A percentile compares a stretch with the other conserved stretches of the same genome.
Conservation (phyloP, 2,113 vertebrate genomes). For the Ictalurus furcatus region DNA sequence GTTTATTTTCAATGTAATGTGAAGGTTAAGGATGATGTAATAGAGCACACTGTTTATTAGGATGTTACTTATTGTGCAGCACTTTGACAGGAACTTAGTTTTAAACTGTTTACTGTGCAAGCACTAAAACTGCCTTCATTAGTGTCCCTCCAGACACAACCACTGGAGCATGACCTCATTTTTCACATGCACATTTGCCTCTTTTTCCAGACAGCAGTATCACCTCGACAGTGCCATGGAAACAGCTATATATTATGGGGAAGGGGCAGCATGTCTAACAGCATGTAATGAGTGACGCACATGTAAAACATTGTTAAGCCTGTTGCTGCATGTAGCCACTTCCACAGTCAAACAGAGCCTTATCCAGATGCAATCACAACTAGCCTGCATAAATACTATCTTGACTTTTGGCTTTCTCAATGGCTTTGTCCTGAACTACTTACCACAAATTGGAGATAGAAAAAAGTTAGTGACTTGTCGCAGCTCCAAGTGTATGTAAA, state of each 20-base stretch:
- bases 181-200: slow-evolving; percentile 7
- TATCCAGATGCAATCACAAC: background rate
- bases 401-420: background rate
- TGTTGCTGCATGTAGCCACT: background rate
- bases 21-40: background rate
- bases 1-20: background rate
- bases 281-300: slow-evolving; percentile 5
- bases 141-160: background rate
- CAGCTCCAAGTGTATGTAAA: background rate
- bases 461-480: background rate
- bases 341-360: background rate
- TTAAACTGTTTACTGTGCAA: slow-evolving; percentile 17
- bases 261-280: background rate
- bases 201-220: background rate
- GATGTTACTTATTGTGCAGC: background rate
- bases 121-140: background rate
- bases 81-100: background rate
- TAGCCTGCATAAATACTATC: background rate
- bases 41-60: background rate
- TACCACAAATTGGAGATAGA: background rate
- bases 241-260: background rate
- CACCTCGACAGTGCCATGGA: background rate
- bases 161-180: background rate
- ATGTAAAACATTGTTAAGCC: background rate
- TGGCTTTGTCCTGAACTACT: background rate